phyloP scores from a whole-genome alignment of 2,888 invertebrate species.

The Drosophila siamana region DNA sequence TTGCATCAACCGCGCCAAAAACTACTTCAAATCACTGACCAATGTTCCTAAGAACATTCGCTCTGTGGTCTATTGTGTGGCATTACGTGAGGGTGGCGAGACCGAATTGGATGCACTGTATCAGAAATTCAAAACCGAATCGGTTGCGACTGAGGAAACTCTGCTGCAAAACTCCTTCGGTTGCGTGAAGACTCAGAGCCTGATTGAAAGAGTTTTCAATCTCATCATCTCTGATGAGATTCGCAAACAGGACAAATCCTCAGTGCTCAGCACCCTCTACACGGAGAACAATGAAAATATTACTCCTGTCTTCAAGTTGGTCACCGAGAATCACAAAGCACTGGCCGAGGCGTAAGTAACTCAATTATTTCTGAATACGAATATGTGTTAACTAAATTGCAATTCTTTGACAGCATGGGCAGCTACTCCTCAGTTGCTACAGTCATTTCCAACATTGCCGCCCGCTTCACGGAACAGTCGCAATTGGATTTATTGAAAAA shows the following conservation, averaged over 20 bases:
- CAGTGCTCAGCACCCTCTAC: conserved; percentile 86
- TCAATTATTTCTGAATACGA: background rate
- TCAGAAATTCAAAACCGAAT: conserved; percentile 87
- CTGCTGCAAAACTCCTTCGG: conserved; percentile 89
- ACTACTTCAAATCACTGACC: conserved; percentile 81
- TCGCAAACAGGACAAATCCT: conserved; percentile 83
- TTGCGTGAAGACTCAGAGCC: conserved; percentile 87
- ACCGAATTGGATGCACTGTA: conserved; percentile 89
- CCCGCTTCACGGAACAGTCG: conserved; percentile 79
- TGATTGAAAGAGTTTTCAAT: conserved; percentile 86
- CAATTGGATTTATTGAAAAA: conserved; percentile 69
- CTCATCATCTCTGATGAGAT: conserved; percentile 85
- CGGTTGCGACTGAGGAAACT: conserved; percentile 90
- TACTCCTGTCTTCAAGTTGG: conserved; percentile 86
- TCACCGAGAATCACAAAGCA: conserved; percentile 76
- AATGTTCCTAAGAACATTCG: conserved; percentile 88
- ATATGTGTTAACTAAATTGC: background rate
- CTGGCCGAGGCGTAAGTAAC: conserved; percentile 80
- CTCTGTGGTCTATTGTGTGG: conserved; percentile 91
- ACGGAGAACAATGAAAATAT: conserved; percentile 87
- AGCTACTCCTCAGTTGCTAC: conserved; percentile 77
- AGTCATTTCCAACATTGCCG: conserved; percentile 81
- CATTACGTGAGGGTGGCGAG: conserved; percentile 88
- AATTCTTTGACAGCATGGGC: conserved; percentile 73
- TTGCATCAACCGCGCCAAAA: conserved; percentile 86